Base-by-base conservation (phyloP, 2,113 vertebrate species). In the Indicator maculatus region DNA sequence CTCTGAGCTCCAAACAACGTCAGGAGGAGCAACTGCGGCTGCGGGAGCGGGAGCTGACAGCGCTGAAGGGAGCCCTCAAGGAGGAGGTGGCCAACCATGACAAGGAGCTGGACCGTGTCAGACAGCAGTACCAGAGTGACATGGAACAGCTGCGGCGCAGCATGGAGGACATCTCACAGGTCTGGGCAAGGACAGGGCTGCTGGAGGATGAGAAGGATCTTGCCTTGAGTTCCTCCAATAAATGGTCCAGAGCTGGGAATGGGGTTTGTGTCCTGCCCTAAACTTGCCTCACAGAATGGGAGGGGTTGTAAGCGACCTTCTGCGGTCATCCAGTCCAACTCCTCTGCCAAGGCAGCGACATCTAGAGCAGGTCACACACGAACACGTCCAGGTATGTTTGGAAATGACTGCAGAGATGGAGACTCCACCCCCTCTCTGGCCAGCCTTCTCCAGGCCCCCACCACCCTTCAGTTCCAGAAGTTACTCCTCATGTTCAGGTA, bases 81-180 rank as follows among this genome's bases (percentile, higher is more conserved):
- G 99, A 99, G 50, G 99, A 99, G 95, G 99, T 99, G 71, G 97
- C 99, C 6, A 98, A 95, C 71, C 99, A 99, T 0, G 99, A 99
- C 92, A 98, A 96, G 93, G 99, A 99, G 96, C 97, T 99, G 80
- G 99, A 99, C 95, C 95, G 60, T 0, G 97, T 99, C 31, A 93
- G 98, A 73, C 98, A 98, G 93, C 98, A 99, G 93, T 99, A 97
- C 97, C 98, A 98, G 66, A 83, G 91, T 0, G 99, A 99, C 93
- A 97, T 98, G 95, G 99, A 99, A 65, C 98, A 98, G 91, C 98
- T 99, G 61, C 97, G 99, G 67, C 93, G 95, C 87, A 99, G 98
- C 97, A 96, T 99, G 98, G 98, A 99, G 69, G 98, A 98, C 36
- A 98, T 98, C 14, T 98, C 98, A 6, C 98, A 99, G 99, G 99